Percentiles rank a stretch among this genome's conserved stretches.
These are phyloP conservation scores for Meda fulgida DNA, from an alignment of 2,797 vertebrate genomes.

Conservation along the genomic window DNA sequence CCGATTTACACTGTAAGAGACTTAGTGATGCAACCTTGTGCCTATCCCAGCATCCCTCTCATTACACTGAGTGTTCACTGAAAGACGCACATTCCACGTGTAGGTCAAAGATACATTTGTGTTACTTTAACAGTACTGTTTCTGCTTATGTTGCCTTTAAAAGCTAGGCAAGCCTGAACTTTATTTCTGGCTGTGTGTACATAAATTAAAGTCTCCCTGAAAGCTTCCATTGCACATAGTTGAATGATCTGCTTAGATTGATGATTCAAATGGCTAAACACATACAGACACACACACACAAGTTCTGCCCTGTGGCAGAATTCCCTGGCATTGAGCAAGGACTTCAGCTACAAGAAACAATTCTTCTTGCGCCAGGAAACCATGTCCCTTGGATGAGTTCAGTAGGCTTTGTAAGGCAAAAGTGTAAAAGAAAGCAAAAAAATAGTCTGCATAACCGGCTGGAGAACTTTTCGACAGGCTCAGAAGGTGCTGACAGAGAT, in stretches of 20 bases:
- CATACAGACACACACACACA: constrained; percentile 39
- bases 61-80: constrained; percentile 71
- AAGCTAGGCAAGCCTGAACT: neutral
- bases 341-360: neutral
- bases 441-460: constrained; percentile 6
- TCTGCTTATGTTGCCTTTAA: constrained; percentile 26
- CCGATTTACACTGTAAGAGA: constrained; percentile 70
- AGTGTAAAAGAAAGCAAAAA: constrained; percentile 30
- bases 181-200: constrained; percentile 22
- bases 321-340: constrained; percentile 32
- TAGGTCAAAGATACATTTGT: neutral
- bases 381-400: neutral
- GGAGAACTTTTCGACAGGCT: neutral
- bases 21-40: constrained; percentile 62
- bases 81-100: constrained; percentile 55
- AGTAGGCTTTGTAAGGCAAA: constrained; percentile 7
- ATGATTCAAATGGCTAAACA: constrained; percentile 20
- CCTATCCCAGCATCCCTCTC: constrained; percentile 62
- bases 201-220: constrained; percentile 22
- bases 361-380: constrained; percentile 18
- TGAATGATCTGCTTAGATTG: constrained; percentile 24
- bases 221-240: constrained; percentile 31
- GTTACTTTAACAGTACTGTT: neutral
- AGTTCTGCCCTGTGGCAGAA: constrained; percentile 33
- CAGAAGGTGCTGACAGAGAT: constrained; percentile 15